Conservation (phyloP, 2,888 invertebrate genomes). For the Parapristionchus giblindavisi region DNA sequence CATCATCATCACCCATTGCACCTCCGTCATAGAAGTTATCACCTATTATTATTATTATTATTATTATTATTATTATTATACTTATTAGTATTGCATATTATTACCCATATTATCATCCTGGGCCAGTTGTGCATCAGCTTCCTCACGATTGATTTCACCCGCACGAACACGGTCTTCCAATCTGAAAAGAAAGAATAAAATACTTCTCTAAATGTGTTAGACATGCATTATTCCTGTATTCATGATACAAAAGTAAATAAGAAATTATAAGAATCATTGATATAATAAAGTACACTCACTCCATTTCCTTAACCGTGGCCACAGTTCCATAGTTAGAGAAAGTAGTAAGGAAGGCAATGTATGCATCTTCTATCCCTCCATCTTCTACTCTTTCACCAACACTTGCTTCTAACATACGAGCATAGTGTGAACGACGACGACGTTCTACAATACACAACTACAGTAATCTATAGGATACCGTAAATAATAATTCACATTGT, state of each 20-base stretch:
- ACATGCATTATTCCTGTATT: too few relatives aligned
- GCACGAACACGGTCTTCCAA: background rate
- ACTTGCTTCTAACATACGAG: background rate
- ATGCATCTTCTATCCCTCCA: background rate
- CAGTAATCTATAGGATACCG: too few relatives aligned
- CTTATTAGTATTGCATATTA: background rate
- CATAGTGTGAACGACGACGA: constrained; percentile 7
- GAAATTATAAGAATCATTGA: too few relatives aligned
- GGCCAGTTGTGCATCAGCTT: background rate
- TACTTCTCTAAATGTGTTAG: too few relatives aligned
- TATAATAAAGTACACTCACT: background rate
- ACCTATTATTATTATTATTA: background rate
- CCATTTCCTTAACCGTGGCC: background rate
- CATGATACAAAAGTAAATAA: too few relatives aligned
- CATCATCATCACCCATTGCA: constrained; percentile 10
- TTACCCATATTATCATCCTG: background rate
- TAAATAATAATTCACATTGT: too few relatives aligned
- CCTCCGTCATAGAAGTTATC: background rate
- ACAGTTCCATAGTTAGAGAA: background rate
- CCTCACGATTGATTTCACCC: background rate
- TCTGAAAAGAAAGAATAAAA: background rate
- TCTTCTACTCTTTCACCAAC: too few relatives aligned
- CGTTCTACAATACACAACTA: too few relatives aligned
- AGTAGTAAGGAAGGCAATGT: constrained; percentile 1
- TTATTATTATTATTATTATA: background rate